These are phyloP conservation scores for Polypterus bichir DNA, from an alignment of 2,113 vertebrate species.

Conservation along the genomic window DNA sequence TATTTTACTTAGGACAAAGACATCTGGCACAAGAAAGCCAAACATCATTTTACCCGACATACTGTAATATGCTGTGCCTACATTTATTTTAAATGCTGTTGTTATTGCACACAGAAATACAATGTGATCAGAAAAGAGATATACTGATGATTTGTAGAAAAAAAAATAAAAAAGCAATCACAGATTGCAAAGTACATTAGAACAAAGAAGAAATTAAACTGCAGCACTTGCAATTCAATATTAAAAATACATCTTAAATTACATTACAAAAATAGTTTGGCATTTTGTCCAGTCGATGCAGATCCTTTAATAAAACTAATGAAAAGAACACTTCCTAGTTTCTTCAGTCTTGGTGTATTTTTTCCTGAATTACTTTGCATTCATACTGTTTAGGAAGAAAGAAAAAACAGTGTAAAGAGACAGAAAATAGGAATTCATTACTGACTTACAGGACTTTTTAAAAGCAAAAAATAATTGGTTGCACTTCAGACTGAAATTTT, in stretches of 20 bases:
- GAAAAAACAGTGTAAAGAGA: slow-evolving; percentile 25
- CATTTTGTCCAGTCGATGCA: slow-evolving; percentile 15
- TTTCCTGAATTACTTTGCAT: slow-evolving; percentile 75
- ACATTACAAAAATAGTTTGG: slow-evolving; percentile 7
- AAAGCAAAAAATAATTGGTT: no score
- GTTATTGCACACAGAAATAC: slow-evolving; percentile 34
- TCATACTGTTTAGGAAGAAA: slow-evolving; percentile 61
- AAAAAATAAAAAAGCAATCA: slow-evolving; percentile 52
- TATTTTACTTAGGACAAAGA: slow-evolving; percentile 21
- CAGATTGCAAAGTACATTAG: slow-evolving; percentile 57
- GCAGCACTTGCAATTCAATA: slow-evolving; percentile 40
- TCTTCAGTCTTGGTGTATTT: slow-evolving; percentile 78
- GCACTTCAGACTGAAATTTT: no score
- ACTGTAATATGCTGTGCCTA: no score
- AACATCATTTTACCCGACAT: slow-evolving; percentile 18
- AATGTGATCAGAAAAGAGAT: slow-evolving; percentile 44
- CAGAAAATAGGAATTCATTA: background rate
- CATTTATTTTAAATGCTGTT: no score
- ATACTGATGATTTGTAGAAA: slow-evolving; percentile 1
- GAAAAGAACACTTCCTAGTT: slow-evolving; percentile 21
- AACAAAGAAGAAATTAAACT: slow-evolving; percentile 31
- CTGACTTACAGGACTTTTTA: no score
- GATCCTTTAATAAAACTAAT: slow-evolving; percentile 29
- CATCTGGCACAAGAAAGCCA: slow-evolving; percentile 33
- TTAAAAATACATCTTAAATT: background rate